These are phyloP conservation scores for Carassius auratus DNA, from an alignment of 2,113 vertebrate species.

Conservation along the genomic window DNA sequence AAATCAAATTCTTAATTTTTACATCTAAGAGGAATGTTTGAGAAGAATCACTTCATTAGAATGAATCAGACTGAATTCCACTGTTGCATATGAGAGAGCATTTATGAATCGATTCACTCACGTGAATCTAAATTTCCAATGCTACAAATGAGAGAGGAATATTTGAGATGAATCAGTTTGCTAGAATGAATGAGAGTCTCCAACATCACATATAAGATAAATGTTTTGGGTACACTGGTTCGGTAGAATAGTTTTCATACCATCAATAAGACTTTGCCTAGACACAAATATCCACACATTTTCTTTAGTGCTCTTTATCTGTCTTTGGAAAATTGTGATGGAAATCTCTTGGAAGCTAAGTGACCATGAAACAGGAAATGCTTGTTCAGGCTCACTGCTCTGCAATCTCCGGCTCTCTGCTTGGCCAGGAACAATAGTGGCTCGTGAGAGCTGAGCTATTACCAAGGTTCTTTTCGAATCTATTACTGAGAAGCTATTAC, in stretches of 20 bases:
- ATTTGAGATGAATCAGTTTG: not conserved
- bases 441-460: not conserved
- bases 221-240: not conserved
- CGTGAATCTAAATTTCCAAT: not conserved
- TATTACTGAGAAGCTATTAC: constrained; percentile 28
- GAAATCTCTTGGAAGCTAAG: not conserved
- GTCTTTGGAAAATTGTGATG: not conserved
- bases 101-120: not conserved
- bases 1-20: not conserved
- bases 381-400: constrained; percentile 3
- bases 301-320: not conserved
- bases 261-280: constrained; percentile 44
- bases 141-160: not conserved
- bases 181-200: not conserved
- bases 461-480: constrained; percentile 14
- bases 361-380: constrained; percentile 9
- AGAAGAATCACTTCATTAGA: not conserved
- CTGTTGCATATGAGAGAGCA: not conserved
- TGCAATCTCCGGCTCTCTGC: constrained; percentile 20
- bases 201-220: not conserved
- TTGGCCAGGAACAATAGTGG: not conserved
- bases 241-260: not conserved
- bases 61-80: not conserved
- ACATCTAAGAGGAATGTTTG: not conserved
- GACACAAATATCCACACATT: not conserved